Base-by-base conservation (phyloP, 2,888 invertebrate genomes). In the Spilosoma lubricipeda region DNA sequence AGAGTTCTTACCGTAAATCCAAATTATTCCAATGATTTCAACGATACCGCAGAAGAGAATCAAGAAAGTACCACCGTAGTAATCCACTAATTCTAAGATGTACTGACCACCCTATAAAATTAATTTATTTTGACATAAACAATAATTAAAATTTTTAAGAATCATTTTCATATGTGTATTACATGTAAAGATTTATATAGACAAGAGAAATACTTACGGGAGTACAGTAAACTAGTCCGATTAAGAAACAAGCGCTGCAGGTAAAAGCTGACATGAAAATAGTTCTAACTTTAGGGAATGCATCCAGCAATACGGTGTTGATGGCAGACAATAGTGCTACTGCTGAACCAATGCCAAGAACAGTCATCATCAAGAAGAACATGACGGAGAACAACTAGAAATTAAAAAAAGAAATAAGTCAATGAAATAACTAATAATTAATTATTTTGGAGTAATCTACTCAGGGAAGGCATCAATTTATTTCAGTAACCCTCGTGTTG, bases 291-390 rank as follows among this genome's bases (percentile, higher is more conserved):
- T 92, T 90, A 1, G 97, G 97, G 87, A 97, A 97, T 69, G 97
- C 94, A 88, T 98, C 98, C 85, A 96, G 94, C 73, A 98, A 90
- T 9, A 97, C 96, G 0, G 97, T 97, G 87, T 97, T 97, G 77
- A 97, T 94, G 52, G 97, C 96, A n/a, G 97, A 97, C 78, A 97
- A 96, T 18, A 98, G 93, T 0, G 98, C 97, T 42, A 97, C 97
- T 11, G 97, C 96, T 74, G 97, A 97, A 3, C 98, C 98, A 30
- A 98, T 95, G 23, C 98, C 98, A 76, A 98, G 94, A 7, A 98
- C 97, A 76, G 97, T 96, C 92, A 98, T 95, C 98, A 98, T 98
- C 84, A 98, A 93, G 96, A 98, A 98, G 94, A 98, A 98, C 23
- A 98, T 91, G 5, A 97, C 97, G 0, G 98, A 96, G 91, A 98